Conservation (phyloP, 2,113 vertebrate genomes). For the Pseudolaguvia tuberculata region DNA sequence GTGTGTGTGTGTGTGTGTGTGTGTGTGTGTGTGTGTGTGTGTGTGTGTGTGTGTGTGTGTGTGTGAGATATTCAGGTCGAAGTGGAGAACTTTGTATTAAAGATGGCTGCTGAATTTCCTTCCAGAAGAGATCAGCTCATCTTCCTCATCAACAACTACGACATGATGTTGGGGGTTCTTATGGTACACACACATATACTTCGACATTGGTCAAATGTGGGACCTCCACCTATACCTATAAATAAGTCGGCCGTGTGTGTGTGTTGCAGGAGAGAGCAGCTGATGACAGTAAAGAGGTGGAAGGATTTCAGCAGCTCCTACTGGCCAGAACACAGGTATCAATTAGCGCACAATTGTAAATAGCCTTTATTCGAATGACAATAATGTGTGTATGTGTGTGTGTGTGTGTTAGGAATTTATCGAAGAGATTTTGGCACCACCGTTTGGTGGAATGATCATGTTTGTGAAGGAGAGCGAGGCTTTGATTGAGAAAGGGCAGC, state of each 20-base stretch:
- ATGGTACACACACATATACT: constrained; percentile 67
- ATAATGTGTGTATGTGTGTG: background rate
- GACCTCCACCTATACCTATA: too few relatives aligned
- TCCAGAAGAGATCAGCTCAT: constrained; percentile 88
- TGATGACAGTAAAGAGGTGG: constrained; percentile 90
- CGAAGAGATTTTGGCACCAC: constrained; percentile 82
- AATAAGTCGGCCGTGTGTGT: constrained; percentile 5
- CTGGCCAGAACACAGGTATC: constrained; percentile 81
- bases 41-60: too few relatives aligned
- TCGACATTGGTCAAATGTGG: too few relatives aligned
- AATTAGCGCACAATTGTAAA: background rate
- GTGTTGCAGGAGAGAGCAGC: constrained; percentile 79
- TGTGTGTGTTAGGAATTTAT: constrained; percentile 78
- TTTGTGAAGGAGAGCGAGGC: constrained; percentile 89
- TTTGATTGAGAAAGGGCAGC: constrained; percentile 82
- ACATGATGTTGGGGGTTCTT: constrained; percentile 90
- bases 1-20: too few relatives aligned
- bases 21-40: too few relatives aligned
- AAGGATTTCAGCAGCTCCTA: constrained; percentile 88
- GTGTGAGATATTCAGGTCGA: constrained; percentile 69
- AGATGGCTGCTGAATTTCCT: constrained; percentile 89
- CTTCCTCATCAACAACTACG: constrained; percentile 95
- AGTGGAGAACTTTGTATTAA: constrained; percentile 90
- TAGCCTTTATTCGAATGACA: background rate
- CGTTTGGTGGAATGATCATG: constrained; percentile 86